These are phyloP conservation scores for Tupaia tana DNA, from an alignment of 2,113 vertebrate genomes.

Conservation along the genomic window DNA sequence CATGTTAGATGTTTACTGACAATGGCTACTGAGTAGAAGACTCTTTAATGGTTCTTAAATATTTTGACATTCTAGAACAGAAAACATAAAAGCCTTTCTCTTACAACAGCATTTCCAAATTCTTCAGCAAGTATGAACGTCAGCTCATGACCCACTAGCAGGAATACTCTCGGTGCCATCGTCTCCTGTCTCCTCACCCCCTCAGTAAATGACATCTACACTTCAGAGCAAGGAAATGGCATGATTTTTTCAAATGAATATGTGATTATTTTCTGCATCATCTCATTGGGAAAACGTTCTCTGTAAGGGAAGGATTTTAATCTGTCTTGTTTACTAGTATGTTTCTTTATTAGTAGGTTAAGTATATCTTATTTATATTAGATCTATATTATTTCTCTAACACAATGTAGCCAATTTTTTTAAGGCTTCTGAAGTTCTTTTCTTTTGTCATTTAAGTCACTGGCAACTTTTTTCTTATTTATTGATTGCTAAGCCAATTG, in stretches of 20 bases:
- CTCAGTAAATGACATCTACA: not conserved
- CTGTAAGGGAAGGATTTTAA: not conserved
- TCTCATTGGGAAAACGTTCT: not conserved
- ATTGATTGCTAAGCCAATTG: no score
- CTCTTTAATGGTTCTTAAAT: not conserved
- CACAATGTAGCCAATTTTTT: not conserved
- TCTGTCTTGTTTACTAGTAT: not conserved
- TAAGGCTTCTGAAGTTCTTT: no score
- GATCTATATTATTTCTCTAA: not conserved
- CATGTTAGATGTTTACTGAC: not conserved
- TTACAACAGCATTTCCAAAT: not conserved
- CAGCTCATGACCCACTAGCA: not conserved
- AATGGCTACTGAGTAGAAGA: not conserved
- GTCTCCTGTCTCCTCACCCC: not conserved
- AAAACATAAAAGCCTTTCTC: not conserved
- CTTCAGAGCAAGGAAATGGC: not conserved
- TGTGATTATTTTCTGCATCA: not conserved
- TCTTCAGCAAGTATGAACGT: not conserved
- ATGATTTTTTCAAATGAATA: not conserved
- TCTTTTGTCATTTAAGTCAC: no score
- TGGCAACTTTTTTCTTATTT: no score
- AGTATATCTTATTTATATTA: no score
- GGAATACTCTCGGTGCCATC: not conserved
- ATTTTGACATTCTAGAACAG: not conserved
- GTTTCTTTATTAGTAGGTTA: not conserved